Conservation (phyloP, 2,797 vertebrate genomes). For the Nyctalus aviator region DNA sequence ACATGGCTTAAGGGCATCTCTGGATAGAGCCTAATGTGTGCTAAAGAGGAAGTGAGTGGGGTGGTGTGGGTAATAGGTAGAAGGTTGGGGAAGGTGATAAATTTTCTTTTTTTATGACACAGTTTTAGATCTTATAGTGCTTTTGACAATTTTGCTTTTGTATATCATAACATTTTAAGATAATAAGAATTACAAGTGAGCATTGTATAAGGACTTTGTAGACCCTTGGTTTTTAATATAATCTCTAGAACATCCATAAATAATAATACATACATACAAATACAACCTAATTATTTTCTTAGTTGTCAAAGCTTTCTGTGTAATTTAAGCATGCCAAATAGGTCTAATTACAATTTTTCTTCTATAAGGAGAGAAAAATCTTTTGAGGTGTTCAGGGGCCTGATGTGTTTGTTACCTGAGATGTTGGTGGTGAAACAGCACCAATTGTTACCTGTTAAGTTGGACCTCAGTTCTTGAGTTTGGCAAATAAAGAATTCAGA, state of each 20-base stretch:
- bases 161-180: background rate
- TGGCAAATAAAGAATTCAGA: background rate
- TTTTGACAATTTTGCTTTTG: background rate
- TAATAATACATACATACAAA: background rate
- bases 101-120: background rate
- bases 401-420: background rate
- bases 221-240: background rate
- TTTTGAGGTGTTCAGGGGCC: background rate
- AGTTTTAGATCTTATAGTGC: background rate
- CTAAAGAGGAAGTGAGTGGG: slow-evolving; percentile 22
- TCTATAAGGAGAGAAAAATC: background rate
- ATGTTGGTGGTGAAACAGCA: background rate
- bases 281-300: background rate
- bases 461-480: background rate
- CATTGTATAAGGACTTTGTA: background rate
- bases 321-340: background rate
- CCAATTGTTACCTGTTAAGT: background rate
- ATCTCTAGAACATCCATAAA: background rate
- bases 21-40: background rate
- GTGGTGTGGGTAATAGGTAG: background rate
- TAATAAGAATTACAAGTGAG: background rate
- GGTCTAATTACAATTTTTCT: background rate
- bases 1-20: background rate
- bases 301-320: background rate
- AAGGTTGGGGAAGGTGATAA: slow-evolving; percentile 6